phyloP scores from a whole-genome alignment of 2,888 invertebrate genomes.

The Lapara coniferarum region DNA sequence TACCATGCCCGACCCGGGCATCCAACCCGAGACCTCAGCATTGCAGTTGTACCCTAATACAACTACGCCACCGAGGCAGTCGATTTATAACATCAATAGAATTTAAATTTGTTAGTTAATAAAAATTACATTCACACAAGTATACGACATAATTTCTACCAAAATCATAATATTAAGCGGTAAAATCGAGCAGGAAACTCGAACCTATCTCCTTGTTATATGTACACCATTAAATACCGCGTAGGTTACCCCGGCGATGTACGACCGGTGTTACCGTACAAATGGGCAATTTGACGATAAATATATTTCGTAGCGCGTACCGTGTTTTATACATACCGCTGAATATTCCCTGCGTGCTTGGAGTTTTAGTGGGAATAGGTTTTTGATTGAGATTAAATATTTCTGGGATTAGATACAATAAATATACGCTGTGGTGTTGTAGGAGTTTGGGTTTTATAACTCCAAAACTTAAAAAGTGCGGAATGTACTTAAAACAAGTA shows the following conservation, averaged over 20 bases:
- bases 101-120: too few relatives aligned
- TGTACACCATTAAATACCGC: conserved; percentile 52
- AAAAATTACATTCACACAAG: neutral
- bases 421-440: too few relatives aligned
- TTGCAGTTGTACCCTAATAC: too few relatives aligned
- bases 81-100: too few relatives aligned
- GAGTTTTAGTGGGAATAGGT: neutral
- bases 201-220: conserved; percentile 37
- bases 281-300: conserved; percentile 60
- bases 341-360: conserved; percentile 16
- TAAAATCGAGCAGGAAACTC: conserved; percentile 18
- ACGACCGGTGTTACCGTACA: conserved; percentile 49
- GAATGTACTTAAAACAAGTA: too few relatives aligned
- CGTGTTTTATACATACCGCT: conserved; percentile 39
- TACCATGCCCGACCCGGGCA: too few relatives aligned
- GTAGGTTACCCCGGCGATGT: conserved; percentile 48
- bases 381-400: neutral
- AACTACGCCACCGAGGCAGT: too few relatives aligned
- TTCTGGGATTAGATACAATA: too few relatives aligned
- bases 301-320: conserved; percentile 48
- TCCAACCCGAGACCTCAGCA: too few relatives aligned
- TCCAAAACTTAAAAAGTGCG: too few relatives aligned
- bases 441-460: too few relatives aligned
- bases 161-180: conserved; percentile 4
- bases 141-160: too few relatives aligned